A percentile compares a stretch with the other conserved stretches of the same genome.
phyloP scores from a whole-genome alignment of 1,140 invertebrate genomes.

The Stenopsyche tienmushanensis region DNA sequence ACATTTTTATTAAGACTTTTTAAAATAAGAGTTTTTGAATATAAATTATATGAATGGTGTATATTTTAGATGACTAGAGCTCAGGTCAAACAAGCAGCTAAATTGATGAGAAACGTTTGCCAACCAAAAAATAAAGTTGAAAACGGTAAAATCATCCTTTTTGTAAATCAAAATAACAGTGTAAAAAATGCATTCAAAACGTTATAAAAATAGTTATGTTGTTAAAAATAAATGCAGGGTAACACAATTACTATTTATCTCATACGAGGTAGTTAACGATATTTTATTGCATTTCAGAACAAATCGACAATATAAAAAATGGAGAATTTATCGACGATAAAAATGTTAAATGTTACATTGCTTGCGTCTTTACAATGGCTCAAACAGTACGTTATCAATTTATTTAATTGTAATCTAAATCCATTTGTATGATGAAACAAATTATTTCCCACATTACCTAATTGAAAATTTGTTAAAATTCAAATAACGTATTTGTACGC shows the following conservation, averaged over 20 bases:
- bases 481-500: too few species aligned
- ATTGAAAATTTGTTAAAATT: not conserved
- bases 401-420: not conserved
- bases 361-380: slow-evolving; percentile 46
- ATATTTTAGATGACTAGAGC: slow-evolving; percentile 45
- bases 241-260: slow-evolving; percentile 6
- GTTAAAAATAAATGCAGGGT: not conserved
- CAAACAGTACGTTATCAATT: slow-evolving; percentile 39
- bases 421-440: not conserved
- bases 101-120: slow-evolving; percentile 47
- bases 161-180: too few species aligned
- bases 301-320: slow-evolving; percentile 49
- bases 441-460: not conserved
- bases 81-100: slow-evolving; percentile 46
- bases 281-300: slow-evolving; percentile 44
- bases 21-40: slow-evolving; percentile 1
- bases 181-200: not conserved
- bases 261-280: too few species aligned
- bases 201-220: not conserved
- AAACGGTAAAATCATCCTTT: slow-evolving; percentile 44
- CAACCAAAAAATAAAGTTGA: slow-evolving; percentile 47
- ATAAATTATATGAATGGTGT: too few species aligned
- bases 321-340: slow-evolving; percentile 53
- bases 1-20: not conserved
- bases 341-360: slow-evolving; percentile 57